These are phyloP conservation scores for Actenoides lindsayi DNA, from an alignment of 2,113 vertebrate species.

Conservation along the genomic window DNA sequence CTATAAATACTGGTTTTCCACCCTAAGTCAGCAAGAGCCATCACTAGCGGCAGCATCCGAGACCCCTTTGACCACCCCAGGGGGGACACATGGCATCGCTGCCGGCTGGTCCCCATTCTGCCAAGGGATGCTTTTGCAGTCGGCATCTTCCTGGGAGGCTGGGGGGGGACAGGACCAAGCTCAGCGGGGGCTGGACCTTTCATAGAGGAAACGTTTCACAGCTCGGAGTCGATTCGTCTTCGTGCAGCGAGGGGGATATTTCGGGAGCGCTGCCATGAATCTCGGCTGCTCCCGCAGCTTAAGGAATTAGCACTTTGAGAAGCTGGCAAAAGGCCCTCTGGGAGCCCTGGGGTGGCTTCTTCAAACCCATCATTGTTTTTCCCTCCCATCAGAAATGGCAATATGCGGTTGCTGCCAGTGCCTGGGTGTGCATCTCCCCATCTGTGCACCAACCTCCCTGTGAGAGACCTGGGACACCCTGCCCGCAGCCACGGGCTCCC, in stretches of 20 bases:
- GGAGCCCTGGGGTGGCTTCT: background rate
- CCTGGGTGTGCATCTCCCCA: rapidly evolving
- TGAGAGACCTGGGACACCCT: background rate
- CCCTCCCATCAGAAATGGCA: background rate
- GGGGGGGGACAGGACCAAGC: background rate
- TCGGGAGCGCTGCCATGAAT: background rate
- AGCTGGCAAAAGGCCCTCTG: background rate
- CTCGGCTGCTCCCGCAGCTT: background rate
- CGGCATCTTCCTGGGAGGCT: background rate
- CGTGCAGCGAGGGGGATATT: rapidly evolving
- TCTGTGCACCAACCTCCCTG: background rate
- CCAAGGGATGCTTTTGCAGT: background rate
- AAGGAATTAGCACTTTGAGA: background rate
- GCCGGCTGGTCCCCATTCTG: rapidly evolving
- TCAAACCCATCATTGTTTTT: background rate
- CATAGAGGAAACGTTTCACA: background rate
- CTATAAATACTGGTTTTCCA: background rate
- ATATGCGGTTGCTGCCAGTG: rapidly evolving
- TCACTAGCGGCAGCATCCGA: rapidly evolving
- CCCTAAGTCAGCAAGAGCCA: rapidly evolving
- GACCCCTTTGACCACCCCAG: background rate
- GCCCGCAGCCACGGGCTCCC: rapidly evolving
- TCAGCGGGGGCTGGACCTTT: background rate
- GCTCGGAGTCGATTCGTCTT: rapidly evolving
- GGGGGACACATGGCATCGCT: rapidly evolving